These are phyloP conservation scores for Miltochrista miniata DNA, from an alignment of 2,888 invertebrate species.

Conservation along the genomic window DNA sequence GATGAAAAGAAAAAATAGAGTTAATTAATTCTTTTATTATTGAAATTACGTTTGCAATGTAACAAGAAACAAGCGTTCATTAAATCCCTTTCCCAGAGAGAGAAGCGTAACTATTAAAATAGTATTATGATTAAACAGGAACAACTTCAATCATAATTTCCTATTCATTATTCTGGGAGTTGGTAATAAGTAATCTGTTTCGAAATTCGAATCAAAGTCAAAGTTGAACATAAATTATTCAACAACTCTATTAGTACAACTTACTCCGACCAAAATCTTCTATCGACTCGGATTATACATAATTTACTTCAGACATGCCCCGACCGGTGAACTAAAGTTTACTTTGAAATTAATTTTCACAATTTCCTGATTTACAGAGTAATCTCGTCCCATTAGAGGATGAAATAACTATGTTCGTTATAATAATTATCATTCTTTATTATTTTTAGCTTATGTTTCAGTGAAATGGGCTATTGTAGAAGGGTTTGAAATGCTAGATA, in stretches of 20 bases:
- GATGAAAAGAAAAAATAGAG: too few species aligned
- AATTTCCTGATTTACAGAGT: slow-evolving; percentile 38
- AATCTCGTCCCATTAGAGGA: slow-evolving; percentile 23
- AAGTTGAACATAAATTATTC: slow-evolving; percentile 28
- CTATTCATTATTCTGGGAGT: slow-evolving; percentile 9
- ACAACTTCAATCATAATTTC: slow-evolving; percentile 22
- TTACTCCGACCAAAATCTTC: slow-evolving; percentile 20
- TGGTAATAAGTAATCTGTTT: slow-evolving; percentile 18
- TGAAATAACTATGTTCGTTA: too few species aligned
- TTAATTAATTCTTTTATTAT: neutral
- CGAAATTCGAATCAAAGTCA: slow-evolving; percentile 24
- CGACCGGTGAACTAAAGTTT: slow-evolving; percentile 35
- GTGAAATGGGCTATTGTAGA: neutral
- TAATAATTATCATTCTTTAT: slow-evolving; percentile 15
- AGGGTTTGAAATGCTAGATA: neutral
- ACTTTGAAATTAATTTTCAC: slow-evolving; percentile 42
- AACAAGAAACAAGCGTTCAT: slow-evolving; percentile 16
- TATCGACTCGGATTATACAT: slow-evolving; percentile 34
- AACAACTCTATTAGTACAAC: slow-evolving; percentile 18
- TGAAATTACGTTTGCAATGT: slow-evolving; percentile 7
- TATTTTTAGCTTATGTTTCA: neutral
- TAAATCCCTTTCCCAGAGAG: slow-evolving; percentile 19
- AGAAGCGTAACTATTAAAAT: slow-evolving; percentile 21
- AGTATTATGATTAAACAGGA: slow-evolving; percentile 12
- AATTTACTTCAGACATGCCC: slow-evolving; percentile 35